phyloP scores from a whole-genome alignment of 2,113 vertebrate genomes.

The Sciurus niger region DNA sequence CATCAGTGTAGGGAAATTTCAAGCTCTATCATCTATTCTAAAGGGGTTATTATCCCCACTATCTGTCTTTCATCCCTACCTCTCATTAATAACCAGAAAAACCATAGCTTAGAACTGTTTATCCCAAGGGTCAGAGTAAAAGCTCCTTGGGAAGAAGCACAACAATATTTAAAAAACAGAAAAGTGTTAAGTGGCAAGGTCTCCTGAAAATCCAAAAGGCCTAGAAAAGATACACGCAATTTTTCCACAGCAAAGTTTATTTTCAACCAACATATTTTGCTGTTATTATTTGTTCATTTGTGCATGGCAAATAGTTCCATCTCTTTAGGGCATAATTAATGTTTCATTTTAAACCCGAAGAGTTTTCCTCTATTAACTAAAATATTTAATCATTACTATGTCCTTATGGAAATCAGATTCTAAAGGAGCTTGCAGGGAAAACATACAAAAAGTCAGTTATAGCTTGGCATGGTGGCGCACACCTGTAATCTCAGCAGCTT shows the following conservation, averaged over 20 bases:
- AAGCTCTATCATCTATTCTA: neutral
- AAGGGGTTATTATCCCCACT: neutral
- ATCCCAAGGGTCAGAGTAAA: neutral
- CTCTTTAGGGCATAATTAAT: conserved; percentile 36
- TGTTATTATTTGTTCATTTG: neutral
- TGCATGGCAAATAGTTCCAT: neutral
- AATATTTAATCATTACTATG: conserved; percentile 42
- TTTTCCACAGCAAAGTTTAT: neutral
- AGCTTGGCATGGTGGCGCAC: too few species aligned
- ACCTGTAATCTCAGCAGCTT: too few species aligned
- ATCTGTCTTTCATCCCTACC: neutral
- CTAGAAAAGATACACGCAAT: neutral
- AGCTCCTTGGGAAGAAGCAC: neutral
- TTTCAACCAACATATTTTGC: neutral
- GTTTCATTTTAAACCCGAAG: neutral
- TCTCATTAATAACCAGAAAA: neutral
- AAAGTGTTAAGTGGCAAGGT: neutral
- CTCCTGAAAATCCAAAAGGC: neutral
- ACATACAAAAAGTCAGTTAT: too few species aligned
- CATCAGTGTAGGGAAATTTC: neutral
- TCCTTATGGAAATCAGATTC: conserved; percentile 44
- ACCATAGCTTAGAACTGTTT: neutral
- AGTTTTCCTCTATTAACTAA: conserved; percentile 10
- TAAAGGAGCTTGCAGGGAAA: conserved; percentile 5
- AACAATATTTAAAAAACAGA: neutral